These are phyloP conservation scores for Sternarchorhynchus goeldii DNA, from an alignment of 2,797 vertebrate genomes.

Conservation along the genomic window DNA sequence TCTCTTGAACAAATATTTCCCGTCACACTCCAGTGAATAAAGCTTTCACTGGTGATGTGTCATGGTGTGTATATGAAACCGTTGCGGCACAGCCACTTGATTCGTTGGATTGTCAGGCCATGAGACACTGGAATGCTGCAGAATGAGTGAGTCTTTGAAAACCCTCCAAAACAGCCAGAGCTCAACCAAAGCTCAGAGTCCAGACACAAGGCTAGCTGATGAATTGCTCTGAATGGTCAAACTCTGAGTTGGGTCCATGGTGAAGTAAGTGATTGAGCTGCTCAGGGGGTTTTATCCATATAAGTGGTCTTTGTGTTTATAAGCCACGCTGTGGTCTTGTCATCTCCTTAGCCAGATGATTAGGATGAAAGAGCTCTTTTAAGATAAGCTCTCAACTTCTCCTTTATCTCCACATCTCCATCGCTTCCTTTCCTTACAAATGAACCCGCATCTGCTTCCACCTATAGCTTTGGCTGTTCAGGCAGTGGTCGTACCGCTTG, in stretches of 20 bases:
- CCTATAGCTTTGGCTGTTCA: slow-evolving; percentile 48
- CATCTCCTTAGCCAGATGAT: slow-evolving; percentile 65
- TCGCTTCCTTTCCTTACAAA: slow-evolving; percentile 61
- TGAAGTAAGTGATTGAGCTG: slow-evolving; percentile 30
- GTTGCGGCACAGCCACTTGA: not conserved
- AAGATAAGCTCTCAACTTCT: slow-evolving; percentile 53
- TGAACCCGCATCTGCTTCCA: slow-evolving; percentile 64
- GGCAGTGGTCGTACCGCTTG: slow-evolving; percentile 30
- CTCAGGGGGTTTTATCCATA: slow-evolving; percentile 47
- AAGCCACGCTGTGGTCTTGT: slow-evolving; percentile 55
- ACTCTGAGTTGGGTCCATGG: slow-evolving; percentile 17
- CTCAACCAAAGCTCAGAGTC: slow-evolving; percentile 6
- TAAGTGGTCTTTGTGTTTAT: slow-evolving; percentile 50
- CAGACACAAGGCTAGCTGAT: not conserved
- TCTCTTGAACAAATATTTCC: slow-evolving; percentile 29
- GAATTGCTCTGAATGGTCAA: slow-evolving; percentile 10
- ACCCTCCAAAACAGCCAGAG: not conserved
- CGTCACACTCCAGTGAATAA: slow-evolving; percentile 24
- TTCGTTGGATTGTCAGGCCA: not conserved
- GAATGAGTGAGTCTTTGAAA: slow-evolving; percentile 13
- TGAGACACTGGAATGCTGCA: not conserved
- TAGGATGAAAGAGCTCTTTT: slow-evolving; percentile 65
- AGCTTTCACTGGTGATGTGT: slow-evolving; percentile 24
- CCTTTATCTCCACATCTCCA: slow-evolving; percentile 64
- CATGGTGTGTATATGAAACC: slow-evolving; percentile 6